Conservation (phyloP, 2,113 vertebrate species). For the Melanocharis versteri region DNA sequence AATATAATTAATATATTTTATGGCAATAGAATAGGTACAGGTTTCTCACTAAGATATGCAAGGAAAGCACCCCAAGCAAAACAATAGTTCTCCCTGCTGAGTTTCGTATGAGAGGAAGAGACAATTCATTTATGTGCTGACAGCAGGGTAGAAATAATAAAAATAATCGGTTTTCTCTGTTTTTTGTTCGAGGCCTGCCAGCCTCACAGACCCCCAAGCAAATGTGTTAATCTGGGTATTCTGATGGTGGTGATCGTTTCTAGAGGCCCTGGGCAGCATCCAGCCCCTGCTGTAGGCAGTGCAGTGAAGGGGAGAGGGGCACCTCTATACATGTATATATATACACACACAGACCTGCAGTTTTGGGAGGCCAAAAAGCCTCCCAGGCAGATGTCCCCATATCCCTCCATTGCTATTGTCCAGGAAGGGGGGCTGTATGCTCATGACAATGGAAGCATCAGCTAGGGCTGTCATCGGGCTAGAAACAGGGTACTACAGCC, state of each 20-base stretch:
- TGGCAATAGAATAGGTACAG: background rate
- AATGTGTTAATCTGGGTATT: background rate
- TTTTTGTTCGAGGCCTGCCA: background rate
- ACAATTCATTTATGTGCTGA: constrained; percentile 27
- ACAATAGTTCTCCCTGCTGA: constrained; percentile 16
- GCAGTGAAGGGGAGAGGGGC: background rate
- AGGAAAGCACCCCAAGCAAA: constrained; percentile 8
- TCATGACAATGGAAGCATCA: background rate
- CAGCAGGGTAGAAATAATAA: constrained; percentile 19
- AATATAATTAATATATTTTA: constrained; percentile 60
- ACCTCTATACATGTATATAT: no score
- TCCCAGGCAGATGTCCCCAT: background rate
- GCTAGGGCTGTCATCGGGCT: background rate
- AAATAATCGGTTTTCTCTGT: background rate
- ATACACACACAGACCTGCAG: background rate
- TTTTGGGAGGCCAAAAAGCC: background rate
- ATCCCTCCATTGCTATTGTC: background rate
- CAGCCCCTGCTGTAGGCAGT: background rate
- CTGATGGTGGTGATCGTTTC: background rate
- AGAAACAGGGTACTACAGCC: background rate
- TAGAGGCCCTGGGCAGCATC: background rate
- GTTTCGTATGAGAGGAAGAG: background rate
- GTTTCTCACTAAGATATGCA: constrained; percentile 33
- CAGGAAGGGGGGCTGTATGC: background rate
- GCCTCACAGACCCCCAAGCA: background rate